A percentile compares a stretch with the other conserved stretches of the same genome.
Evolutionary conservation across 2,888 invertebrate species (phyloP).

Genomic region (Neoitamus cyanurus): DNA sequence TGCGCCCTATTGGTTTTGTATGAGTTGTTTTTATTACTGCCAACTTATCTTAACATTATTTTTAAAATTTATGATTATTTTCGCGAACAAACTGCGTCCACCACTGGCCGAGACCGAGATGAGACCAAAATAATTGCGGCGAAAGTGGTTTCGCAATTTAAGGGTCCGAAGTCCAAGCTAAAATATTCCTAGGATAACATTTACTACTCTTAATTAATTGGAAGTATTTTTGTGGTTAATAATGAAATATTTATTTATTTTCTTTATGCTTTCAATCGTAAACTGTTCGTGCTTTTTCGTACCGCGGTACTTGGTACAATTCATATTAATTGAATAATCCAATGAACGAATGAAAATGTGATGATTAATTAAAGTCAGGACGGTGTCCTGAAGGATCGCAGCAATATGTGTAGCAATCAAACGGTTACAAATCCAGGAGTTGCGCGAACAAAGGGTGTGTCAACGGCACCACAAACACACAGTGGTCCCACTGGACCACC

Average conservation of each 20-base stretch:
- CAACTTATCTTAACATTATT: background rate
- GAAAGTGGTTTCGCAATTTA: background rate
- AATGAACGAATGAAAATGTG: slow-evolving; percentile 16
- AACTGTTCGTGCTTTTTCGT: slow-evolving; percentile 30
- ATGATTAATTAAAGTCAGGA: slow-evolving; percentile 51
- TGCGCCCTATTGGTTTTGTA: background rate
- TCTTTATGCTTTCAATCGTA: slow-evolving; percentile 46
- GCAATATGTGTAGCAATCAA: slow-evolving; percentile 46
- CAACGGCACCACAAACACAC: slow-evolving; percentile 66
- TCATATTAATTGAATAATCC: background rate
- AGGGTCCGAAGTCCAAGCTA: background rate
- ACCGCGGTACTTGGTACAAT: background rate
- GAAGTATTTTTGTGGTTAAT: slow-evolving; percentile 16
- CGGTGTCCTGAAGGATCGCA: slow-evolving; percentile 50
- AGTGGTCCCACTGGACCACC: slow-evolving; percentile 68
- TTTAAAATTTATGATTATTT: background rate
- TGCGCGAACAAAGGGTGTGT: slow-evolving; percentile 67
- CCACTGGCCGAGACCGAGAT: background rate
- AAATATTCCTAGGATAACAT: background rate
- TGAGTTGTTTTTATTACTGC: background rate
- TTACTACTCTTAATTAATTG: slow-evolving; percentile 6
- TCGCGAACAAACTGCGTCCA: background rate
- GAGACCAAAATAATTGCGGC: background rate
- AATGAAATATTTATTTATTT: slow-evolving; percentile 28
- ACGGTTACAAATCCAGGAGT: slow-evolving; percentile 53